Conservation (phyloP, 2,888 invertebrate genomes). For the Matsumyia berberina region DNA sequence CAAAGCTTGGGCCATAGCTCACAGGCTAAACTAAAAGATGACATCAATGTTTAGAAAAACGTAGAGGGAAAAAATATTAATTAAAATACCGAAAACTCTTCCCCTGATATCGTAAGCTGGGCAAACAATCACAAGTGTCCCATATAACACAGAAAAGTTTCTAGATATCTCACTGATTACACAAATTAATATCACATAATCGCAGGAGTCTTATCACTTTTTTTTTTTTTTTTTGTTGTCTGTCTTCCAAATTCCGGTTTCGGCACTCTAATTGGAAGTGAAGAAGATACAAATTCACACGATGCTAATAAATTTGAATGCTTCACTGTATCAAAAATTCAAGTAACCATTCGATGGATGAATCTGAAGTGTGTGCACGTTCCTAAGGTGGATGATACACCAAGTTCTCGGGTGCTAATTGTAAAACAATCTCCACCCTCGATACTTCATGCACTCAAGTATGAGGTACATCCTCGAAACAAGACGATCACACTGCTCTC, state of each 20-base stretch:
- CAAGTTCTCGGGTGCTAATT: slow-evolving; percentile 37
- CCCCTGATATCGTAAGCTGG: slow-evolving; percentile 4
- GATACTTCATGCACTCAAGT: slow-evolving; percentile 37
- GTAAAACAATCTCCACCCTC: slow-evolving; percentile 35
- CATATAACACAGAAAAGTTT: neutral
- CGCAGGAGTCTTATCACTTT: slow-evolving; percentile 1
- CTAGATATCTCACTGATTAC: slow-evolving; percentile 6
- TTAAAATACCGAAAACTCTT: neutral
- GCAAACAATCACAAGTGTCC: slow-evolving; percentile 5
- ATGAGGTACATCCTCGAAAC: slow-evolving; percentile 19
- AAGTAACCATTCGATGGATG: slow-evolving; percentile 18
- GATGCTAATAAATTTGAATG: slow-evolving; percentile 1
- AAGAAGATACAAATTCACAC: neutral
- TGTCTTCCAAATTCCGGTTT: too few relatives aligned
- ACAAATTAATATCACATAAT: slow-evolving; percentile 5
- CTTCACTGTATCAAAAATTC: slow-evolving; percentile 15
- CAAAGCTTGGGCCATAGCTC: neutral
- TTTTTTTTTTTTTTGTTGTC: too few relatives aligned
- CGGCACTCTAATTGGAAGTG: neutral
- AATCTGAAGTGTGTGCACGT: neutral
- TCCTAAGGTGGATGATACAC: slow-evolving; percentile 5
- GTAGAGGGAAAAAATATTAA: slow-evolving; percentile 1
- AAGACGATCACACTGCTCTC: slow-evolving; percentile 36
- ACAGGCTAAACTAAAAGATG: slow-evolving; percentile 11
- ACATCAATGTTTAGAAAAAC: slow-evolving; percentile 42